Base-by-base conservation (phyloP, 2,888 invertebrate species). In the Stegophylla sp. region DNA sequence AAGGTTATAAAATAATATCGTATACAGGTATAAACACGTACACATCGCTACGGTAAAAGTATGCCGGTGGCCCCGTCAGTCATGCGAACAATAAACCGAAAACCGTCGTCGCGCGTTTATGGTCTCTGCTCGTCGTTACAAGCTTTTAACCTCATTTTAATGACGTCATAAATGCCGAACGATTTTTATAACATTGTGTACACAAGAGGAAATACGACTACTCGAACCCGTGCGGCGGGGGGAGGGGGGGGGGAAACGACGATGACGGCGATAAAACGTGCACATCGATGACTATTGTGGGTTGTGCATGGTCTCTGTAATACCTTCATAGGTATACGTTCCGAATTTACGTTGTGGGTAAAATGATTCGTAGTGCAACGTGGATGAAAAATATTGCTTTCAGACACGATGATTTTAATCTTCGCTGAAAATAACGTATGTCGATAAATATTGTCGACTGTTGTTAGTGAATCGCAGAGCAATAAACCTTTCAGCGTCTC, bases 101-200 rank as follows among this genome's bases (percentile, higher is more conserved):
- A 20, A 20, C 10, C 56, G 56, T 34, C 61, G 48, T 69, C 34
- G n/a, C n/a, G n/a, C n/a, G 79, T 71, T 61, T 79, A 71, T 45
- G 28, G 76, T 66, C 17, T 56, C 17, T 56, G 13, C 20, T 69
- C 79, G 79, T 69, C 79, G 79, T 71, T 79, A 71, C 79, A 63
- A 69, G 69, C 71, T 71, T 79, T 79, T 71, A 63, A 79, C 79
- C 61, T 61, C 63, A 71, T 79, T 79, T 79, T 79, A 79, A 69
- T 79, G 79, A 71, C 69, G 71, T 61, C 79, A 79, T 79, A 79
- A 79, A 79, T 79, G 79, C 69, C 69, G 79, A 79, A 79, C 61
- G 79, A 51, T 79, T 79, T 79, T 71, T 71, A 71, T 48, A 51
- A 79, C 79, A 79, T 71, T 79, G 79, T 77, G 59, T 23, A 34